A percentile compares a stretch with the other conserved stretches of the same genome.
These are phyloP conservation scores for Myrmecophaga tridactyla DNA, from an alignment of 2,113 vertebrate species.

Conservation along the genomic window DNA sequence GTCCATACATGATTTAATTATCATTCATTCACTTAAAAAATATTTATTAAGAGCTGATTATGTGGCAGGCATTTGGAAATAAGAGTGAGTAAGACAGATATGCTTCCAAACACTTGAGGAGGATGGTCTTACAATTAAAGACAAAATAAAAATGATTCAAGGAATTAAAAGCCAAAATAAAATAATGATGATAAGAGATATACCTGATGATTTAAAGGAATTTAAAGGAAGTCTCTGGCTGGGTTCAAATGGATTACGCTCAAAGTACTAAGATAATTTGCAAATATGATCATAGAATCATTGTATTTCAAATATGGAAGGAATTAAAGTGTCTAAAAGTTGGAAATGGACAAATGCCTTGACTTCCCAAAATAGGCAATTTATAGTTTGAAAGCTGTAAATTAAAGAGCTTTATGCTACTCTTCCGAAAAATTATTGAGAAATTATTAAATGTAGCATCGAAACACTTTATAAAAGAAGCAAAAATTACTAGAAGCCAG, in stretches of 20 bases:
- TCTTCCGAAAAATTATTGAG: background rate
- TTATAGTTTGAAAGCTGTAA: background rate
- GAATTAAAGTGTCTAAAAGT: background rate
- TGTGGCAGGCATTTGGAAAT: background rate
- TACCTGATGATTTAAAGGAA: background rate
- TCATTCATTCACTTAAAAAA: background rate
- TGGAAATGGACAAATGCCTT: background rate
- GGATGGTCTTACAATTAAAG: background rate
- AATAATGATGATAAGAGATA: background rate
- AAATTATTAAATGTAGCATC: background rate
- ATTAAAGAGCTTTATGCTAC: background rate
- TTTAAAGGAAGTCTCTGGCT: background rate
- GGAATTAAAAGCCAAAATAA: slow-evolving; percentile 3
- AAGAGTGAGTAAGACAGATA: background rate
- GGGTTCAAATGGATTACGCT: background rate
- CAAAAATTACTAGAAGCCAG: background rate
- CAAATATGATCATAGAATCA: background rate
- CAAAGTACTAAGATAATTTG: background rate
- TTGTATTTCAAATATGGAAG: background rate
- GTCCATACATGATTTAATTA: background rate
- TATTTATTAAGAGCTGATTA: background rate
- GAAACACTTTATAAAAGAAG: background rate
- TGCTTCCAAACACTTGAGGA: background rate
- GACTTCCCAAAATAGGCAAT: background rate
- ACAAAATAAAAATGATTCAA: slow-evolving; percentile 10